phyloP scores from a whole-genome alignment of 2,113 vertebrate species.

The Pandion haliaetus region DNA sequence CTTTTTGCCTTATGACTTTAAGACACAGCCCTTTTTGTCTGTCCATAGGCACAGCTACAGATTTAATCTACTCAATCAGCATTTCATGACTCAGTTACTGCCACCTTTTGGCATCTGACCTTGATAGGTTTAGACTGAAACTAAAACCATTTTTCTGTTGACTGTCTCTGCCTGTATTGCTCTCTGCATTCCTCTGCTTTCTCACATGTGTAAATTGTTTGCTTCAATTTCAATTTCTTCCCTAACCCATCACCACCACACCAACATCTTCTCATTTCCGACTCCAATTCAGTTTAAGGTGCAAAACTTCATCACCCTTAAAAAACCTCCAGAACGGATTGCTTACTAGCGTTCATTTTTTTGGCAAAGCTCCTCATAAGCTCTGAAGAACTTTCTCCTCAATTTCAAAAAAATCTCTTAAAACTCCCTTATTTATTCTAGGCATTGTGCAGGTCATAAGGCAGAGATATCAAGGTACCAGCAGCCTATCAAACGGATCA shows the following conservation, averaged over 20 bases:
- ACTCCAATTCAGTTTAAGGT: not conserved
- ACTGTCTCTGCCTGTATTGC: not conserved
- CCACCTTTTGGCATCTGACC: not conserved
- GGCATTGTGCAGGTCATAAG: not conserved
- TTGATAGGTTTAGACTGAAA: not conserved
- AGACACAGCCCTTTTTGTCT: not conserved
- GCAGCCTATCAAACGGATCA: not conserved
- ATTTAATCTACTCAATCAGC: not conserved
- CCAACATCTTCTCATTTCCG: not conserved
- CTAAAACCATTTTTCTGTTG: not conserved
- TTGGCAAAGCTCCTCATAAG: not conserved
- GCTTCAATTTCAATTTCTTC: not conserved
- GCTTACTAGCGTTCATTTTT: not conserved
- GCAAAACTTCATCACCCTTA: not conserved
- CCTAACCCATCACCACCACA: not conserved
- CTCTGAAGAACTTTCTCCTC: not conserved
- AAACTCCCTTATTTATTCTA: not conserved
- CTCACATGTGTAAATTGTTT: not conserved
- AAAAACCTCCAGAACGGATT: not conserved
- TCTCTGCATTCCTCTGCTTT: not conserved
- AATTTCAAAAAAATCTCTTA: not conserved
- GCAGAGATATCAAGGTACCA: not conserved
- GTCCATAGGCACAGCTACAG: not conserved
- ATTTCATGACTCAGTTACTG: not conserved
- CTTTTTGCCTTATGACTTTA: not conserved